Base-by-base conservation (phyloP, 1,140 invertebrate genomes). In the Nautilus pompilius region DNA sequence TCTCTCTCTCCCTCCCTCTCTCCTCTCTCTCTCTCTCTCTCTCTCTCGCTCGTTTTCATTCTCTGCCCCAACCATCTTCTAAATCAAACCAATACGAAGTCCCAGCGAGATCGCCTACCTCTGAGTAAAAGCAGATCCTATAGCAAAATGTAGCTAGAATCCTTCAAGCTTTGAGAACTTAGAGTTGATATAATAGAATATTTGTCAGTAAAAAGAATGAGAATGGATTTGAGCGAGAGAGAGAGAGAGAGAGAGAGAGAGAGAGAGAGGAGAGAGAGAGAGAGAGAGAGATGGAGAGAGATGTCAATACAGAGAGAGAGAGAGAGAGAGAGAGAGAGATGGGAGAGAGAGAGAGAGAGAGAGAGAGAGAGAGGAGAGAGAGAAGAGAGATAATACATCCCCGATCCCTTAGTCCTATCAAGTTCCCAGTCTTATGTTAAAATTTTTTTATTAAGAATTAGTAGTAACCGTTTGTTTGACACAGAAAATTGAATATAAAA, bases 31-130 rank as follows among this genome's bases (percentile, higher is more conserved):
- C 48, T 53, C 5, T 60, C 49, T 60, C 60, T 34, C 30, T 34
- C 33, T 56, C 29, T 29, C 30, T 53, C 34, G 53, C 49, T 34
- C 30, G n/a, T 51, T 56, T 51, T 49, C 46, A 55, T 51, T 62
- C 46, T 49, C 32, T 36, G 28, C 29, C 60, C 32, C 24, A 10
- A 32, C 28, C 51, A 24, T 22, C 32, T 13, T 24, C 15, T 2
- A 10, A n/a, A n/a, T n/a, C n/a, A n/a, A n/a, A n/a, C n/a, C n/a
- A n/a, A n/a, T n/a, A n/a, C n/a, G n/a, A n/a, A n/a, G n/a, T n/a
- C n/a, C n/a, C n/a, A n/a, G n/a, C n/a, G n/a, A n/a, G n/a, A n/a
- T n/a, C n/a, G n/a, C n/a, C n/a, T n/a, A n/a, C n/a, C n/a, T n/a
- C n/a, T n/a, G n/a, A n/a, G n/a, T n/a, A n/a, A n/a, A n/a, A n/a